These are phyloP conservation scores for Rafetus swinhoei DNA, from an alignment of 2,113 vertebrate genomes.

Conservation along the genomic window DNA sequence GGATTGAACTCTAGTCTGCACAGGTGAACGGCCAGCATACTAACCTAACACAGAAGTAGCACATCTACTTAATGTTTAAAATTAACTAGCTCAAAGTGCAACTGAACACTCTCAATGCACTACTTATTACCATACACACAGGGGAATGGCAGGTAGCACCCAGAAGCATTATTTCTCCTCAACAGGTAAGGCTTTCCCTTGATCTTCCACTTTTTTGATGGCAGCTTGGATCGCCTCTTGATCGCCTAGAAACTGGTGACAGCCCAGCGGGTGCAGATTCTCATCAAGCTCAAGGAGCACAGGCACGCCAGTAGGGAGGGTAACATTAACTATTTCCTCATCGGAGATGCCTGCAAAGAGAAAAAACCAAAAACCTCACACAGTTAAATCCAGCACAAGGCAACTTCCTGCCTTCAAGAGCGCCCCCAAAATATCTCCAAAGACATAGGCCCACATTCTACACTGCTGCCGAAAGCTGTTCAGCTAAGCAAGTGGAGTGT, in stretches of 20 bases:
- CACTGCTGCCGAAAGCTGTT: background rate
- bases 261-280: conserved; percentile 86
- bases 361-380: background rate
- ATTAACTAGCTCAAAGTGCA: conserved; percentile 48
- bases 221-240: conserved; percentile 93
- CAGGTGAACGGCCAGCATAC: conserved; percentile 24
- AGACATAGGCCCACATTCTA: background rate
- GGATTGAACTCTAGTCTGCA: conserved; percentile 26
- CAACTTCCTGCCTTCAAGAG: background rate
- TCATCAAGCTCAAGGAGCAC: conserved; percentile 93
- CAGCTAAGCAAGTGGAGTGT: background rate
- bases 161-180: conserved; percentile 64
- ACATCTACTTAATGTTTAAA: conserved; percentile 29
- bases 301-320: conserved; percentile 93
- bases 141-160: background rate
- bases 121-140: background rate
- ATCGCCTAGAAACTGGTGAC: conserved; percentile 91
- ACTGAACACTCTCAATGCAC: conserved; percentile 36
- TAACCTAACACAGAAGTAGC: background rate
- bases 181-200: conserved; percentile 89
- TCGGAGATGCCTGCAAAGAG: conserved; percentile 89
- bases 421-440: background rate
- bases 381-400: background rate
- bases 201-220: conserved; percentile 97
- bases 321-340: conserved; percentile 88